Evolutionary conservation across 2,888 invertebrate species (phyloP).

Genomic region (Tetranychus truncatus): DNA sequence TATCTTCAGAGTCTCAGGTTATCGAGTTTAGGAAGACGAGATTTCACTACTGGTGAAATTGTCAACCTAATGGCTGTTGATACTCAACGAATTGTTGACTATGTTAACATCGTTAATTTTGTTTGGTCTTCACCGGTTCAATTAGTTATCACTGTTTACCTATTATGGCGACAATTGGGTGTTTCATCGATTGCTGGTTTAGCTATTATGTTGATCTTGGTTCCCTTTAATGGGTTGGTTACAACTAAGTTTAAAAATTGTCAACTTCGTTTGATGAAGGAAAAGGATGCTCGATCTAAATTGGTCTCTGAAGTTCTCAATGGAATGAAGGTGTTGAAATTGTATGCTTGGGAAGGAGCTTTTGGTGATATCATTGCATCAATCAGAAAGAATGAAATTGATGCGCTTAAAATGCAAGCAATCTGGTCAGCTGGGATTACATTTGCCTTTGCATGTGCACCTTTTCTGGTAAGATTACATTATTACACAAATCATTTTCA

Average conservation of each 20-base stretch:
- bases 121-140: slow-evolving; percentile 33
- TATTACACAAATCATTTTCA: not conserved
- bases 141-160: slow-evolving; percentile 27
- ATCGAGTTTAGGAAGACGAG: not conserved
- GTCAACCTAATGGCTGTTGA: slow-evolving; percentile 40
- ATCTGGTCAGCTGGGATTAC: slow-evolving; percentile 23
- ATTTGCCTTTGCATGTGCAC: slow-evolving; percentile 25
- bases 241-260: slow-evolving; percentile 36
- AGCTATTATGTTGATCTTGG: slow-evolving; percentile 36
- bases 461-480: slow-evolving; percentile 23
- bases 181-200: slow-evolving; percentile 36
- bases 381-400: slow-evolving; percentile 69
- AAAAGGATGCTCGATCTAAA: slow-evolving; percentile 78
- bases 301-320: slow-evolving; percentile 80
- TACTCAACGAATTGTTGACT: slow-evolving; percentile 33
- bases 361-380: slow-evolving; percentile 69
- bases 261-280: slow-evolving; percentile 52
- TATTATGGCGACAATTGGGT: slow-evolving; percentile 28
- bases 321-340: slow-evolving; percentile 75
- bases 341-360: slow-evolving; percentile 86
- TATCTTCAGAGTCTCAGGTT: not conserved
- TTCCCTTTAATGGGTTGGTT: slow-evolving; percentile 32
- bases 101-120: slow-evolving; percentile 31
- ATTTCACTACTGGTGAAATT: slow-evolving; percentile 37
- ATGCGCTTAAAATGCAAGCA: slow-evolving; percentile 51